These are phyloP conservation scores for Drosophila melanosoma DNA, from an alignment of 2,888 invertebrate species.

Conservation along the genomic window DNA sequence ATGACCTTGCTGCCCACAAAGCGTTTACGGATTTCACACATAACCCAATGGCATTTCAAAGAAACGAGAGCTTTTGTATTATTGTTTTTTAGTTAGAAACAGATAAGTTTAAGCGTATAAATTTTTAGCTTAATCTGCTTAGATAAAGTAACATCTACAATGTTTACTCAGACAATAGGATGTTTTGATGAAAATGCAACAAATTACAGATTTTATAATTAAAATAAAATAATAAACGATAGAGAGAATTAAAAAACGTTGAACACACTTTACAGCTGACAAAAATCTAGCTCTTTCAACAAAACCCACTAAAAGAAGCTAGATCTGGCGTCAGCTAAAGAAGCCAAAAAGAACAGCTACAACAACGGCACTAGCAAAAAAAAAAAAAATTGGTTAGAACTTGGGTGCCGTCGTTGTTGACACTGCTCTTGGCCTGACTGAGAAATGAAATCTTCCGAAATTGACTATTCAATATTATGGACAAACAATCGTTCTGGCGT, in stretches of 20 bases:
- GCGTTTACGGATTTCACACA: not conserved
- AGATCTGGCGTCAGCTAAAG: conserved; percentile 13
- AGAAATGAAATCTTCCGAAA: not conserved
- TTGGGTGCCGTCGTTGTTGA: conserved; percentile 5
- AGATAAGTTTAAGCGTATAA: not conserved
- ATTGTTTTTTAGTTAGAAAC: not conserved
- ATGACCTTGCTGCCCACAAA: not conserved
- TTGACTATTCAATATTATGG: conserved; percentile 15
- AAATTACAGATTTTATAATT: not conserved
- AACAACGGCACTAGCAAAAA: not conserved
- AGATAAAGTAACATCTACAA: not conserved
- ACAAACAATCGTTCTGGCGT: not conserved
- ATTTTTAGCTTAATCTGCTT: not conserved
- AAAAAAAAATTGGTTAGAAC: conserved; percentile 29
- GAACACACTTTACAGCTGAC: not conserved
- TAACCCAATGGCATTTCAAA: not conserved
- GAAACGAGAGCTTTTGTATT: not conserved
- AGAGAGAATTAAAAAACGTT: not conserved
- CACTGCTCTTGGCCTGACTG: conserved; percentile 18
- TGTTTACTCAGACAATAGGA: not conserved
- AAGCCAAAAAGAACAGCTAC: conserved; percentile 33
- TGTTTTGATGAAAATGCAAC: not conserved
- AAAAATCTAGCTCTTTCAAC: not conserved
- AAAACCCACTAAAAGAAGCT: conserved; percentile 1
- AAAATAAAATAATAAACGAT: not conserved